These are phyloP conservation scores for Sturnira hondurensis DNA, from an alignment of 2,113 vertebrate genomes.

Conservation along the genomic window DNA sequence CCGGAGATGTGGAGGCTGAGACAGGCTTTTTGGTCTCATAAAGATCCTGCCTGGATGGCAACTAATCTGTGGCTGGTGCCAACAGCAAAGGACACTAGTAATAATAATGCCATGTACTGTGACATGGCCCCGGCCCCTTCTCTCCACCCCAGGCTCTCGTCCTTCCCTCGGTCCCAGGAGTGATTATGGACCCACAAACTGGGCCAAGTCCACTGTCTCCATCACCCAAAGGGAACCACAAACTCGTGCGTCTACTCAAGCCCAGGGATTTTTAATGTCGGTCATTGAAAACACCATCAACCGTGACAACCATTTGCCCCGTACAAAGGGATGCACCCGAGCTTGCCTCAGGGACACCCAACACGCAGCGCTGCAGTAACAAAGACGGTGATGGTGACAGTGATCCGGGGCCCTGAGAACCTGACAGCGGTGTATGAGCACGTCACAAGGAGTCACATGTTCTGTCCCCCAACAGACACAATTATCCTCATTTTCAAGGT, in stretches of 20 bases:
- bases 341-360: accelerated
- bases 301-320: accelerated
- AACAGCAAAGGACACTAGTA: accelerated
- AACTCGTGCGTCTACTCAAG: accelerated
- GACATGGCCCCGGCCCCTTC: not conserved
- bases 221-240: not conserved
- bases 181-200: not conserved
- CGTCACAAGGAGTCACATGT: accelerated
- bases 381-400: accelerated
- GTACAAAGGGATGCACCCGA: accelerated
- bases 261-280: not conserved
- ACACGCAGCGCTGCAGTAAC: accelerated
- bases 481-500: not conserved
- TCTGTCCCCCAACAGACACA: accelerated
- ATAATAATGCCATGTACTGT: too few species aligned
- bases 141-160: not conserved
- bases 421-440: accelerated
- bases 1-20: not conserved
- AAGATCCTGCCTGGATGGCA: accelerated
- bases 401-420: accelerated
- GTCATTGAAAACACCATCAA: not conserved
- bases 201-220: not conserved
- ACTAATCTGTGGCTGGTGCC: not conserved
- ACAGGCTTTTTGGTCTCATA: not conserved
- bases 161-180: too few species aligned